phyloP scores from a whole-genome alignment of 2,797 vertebrate genomes.

The Monodelphis domestica region DNA sequence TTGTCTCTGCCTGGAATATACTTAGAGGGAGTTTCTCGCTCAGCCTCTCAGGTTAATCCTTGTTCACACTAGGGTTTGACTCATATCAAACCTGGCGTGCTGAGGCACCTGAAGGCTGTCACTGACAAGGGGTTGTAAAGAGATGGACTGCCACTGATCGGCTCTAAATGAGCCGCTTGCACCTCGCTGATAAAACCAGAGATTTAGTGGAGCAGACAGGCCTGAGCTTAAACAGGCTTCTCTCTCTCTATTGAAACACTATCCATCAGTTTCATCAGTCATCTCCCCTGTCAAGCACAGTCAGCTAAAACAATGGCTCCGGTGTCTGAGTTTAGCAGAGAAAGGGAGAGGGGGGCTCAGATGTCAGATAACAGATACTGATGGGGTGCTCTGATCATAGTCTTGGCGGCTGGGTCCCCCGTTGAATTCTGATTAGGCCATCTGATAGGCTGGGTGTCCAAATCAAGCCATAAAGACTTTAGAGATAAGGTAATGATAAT shows the following conservation, averaged over 20 bases:
- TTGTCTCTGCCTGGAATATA: slow-evolving; percentile 62
- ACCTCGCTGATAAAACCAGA: slow-evolving; percentile 84
- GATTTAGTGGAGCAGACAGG: slow-evolving; percentile 83
- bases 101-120: slow-evolving; percentile 81
- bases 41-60: slow-evolving; percentile 79
- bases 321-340: slow-evolving; percentile 62
- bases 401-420: slow-evolving; percentile 9
- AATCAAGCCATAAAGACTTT: slow-evolving; percentile 48
- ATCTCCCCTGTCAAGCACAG: slow-evolving; percentile 71
- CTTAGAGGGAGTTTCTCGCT: slow-evolving; percentile 42
- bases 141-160: slow-evolving; percentile 82
- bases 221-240: slow-evolving; percentile 77
- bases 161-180: slow-evolving; percentile 82
- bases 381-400: slow-evolving; percentile 61
- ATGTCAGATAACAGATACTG: slow-evolving; percentile 67
- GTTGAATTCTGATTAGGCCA: slow-evolving; percentile 32
- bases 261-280: slow-evolving; percentile 80
- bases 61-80: slow-evolving; percentile 77
- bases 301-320: slow-evolving; percentile 73
- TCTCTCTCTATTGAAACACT: slow-evolving; percentile 77
- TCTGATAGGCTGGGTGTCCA: slow-evolving; percentile 33
- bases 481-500: slow-evolving; percentile 60
- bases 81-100: slow-evolving; percentile 76
- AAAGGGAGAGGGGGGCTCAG: slow-evolving; percentile 51
- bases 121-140: slow-evolving; percentile 80